phyloP scores from a whole-genome alignment of 2,888 invertebrate genomes.

The Hesperia comma region DNA sequence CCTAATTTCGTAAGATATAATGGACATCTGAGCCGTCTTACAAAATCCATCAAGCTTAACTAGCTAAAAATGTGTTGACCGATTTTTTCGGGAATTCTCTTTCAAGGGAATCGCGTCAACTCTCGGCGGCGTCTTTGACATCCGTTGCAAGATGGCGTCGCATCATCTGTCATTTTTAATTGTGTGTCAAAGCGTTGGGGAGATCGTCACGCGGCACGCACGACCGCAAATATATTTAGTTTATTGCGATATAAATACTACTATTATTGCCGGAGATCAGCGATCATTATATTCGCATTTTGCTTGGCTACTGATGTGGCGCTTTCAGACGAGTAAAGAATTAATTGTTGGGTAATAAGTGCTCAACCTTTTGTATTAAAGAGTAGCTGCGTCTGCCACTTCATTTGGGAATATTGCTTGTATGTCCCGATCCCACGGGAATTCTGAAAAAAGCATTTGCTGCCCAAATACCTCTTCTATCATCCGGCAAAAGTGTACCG shows the following conservation, averaged over 20 bases:
- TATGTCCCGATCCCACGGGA: too few species aligned
- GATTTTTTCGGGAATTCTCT: constrained; percentile 53
- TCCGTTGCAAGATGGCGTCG: constrained; percentile 68
- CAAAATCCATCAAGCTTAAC: constrained; percentile 61
- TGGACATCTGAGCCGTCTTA: constrained; percentile 52
- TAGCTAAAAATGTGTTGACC: constrained; percentile 68
- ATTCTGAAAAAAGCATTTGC: too few species aligned
- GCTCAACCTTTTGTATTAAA: not conserved
- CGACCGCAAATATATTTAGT: constrained; percentile 77
- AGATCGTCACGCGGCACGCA: constrained; percentile 57
- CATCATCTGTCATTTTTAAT: constrained; percentile 83
- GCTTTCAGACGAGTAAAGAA: constrained; percentile 18
- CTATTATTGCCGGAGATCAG: constrained; percentile 61
- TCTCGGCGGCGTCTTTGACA: constrained; percentile 63
- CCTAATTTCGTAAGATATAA: constrained; percentile 50
- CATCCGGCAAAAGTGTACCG: too few species aligned
- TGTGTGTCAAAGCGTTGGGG: constrained; percentile 72
- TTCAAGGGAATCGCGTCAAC: constrained; percentile 43
- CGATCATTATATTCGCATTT: constrained; percentile 68
- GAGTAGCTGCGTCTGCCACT: not conserved
- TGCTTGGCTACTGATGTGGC: constrained; percentile 49
- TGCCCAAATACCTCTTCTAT: too few species aligned
- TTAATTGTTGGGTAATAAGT: constrained; percentile 14
- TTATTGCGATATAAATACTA: constrained; percentile 78
- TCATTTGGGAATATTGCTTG: too few species aligned